These are phyloP conservation scores for Oncorhynchus keta DNA, from an alignment of 2,113 vertebrate genomes.

Conservation along the genomic window DNA sequence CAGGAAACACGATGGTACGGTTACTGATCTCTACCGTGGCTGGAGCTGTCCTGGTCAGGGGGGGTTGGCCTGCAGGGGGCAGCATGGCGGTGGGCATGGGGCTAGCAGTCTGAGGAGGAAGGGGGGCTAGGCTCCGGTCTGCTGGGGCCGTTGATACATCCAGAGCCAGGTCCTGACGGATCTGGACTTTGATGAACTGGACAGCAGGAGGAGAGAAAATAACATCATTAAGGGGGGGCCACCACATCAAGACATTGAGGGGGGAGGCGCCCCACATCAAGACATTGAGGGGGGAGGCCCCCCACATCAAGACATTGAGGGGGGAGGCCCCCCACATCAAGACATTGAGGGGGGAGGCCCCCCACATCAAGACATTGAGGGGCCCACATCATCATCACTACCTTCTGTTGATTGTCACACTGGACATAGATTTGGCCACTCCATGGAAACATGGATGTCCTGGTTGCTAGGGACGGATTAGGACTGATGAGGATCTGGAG, in stretches of 20 bases:
- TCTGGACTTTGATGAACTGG: conserved; percentile 86
- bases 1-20: conserved; percentile 81
- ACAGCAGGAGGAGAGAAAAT: not conserved
- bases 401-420: conserved; percentile 86
- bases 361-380: too few relatives aligned
- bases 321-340: too few relatives aligned
- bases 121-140: conserved; percentile 45
- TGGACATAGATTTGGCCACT: conserved; percentile 86
- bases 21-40: conserved; percentile 80
- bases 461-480: conserved; percentile 84
- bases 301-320: too few relatives aligned
- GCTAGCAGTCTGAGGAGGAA: conserved; percentile 67
- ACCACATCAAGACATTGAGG: too few relatives aligned
- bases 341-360: too few relatives aligned
- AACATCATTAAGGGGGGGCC: not conserved
- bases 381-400: conserved; percentile 45
- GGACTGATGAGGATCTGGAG: conserved; percentile 89
- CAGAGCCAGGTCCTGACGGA: conserved; percentile 73
- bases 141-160: conserved; percentile 58
- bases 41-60: conserved; percentile 56
- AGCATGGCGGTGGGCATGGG: conserved; percentile 65
- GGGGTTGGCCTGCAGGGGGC: conserved; percentile 33
- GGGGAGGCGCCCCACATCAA: too few relatives aligned
- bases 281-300: too few relatives aligned
- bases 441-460: conserved; percentile 84